Evolutionary conservation across 2,888 invertebrate genomes (phyloP).

Genomic region (Arrhopalites spinosus): DNA sequence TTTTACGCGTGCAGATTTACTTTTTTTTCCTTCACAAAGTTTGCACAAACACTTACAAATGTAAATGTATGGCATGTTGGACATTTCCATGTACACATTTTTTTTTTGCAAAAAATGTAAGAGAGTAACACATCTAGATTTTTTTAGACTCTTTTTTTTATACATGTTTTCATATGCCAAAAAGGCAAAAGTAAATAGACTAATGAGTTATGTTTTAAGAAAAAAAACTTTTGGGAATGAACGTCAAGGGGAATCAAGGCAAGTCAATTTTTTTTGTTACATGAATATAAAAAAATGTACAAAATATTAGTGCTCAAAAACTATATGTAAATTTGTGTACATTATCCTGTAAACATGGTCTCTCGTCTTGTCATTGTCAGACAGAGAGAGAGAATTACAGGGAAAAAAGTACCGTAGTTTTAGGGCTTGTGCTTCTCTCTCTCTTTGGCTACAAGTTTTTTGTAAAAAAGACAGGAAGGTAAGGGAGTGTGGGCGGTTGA

Average conservation of each 20-base stretch:
- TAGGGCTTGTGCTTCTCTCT: neutral
- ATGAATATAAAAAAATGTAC: too few species aligned
- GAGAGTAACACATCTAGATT: neutral
- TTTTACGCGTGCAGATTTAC: neutral
- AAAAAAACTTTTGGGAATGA: too few species aligned
- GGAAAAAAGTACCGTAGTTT: neutral
- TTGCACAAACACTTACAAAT: neutral
- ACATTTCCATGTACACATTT: neutral
- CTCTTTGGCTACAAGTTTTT: neutral
- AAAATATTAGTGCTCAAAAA: too few species aligned
- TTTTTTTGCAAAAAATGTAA: neutral
- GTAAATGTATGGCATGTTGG: neutral
- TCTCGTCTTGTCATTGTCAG: neutral
- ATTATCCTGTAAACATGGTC: neutral
- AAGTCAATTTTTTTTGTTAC: too few species aligned
- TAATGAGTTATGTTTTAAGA: conserved; percentile 9
- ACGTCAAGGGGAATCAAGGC: too few species aligned
- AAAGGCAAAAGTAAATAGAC: neutral
- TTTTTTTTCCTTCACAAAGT: neutral
- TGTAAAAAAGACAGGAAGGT: neutral
- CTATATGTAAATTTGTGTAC: too few species aligned
- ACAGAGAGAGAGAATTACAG: neutral
- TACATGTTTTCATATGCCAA: neutral
- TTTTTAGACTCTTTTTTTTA: neutral
- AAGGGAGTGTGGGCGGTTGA: neutral